Evolutionary conservation across 2,113 vertebrate species (phyloP), one percentile per base, ranked within the genome.

Genomic region (Maccullochella peelii): DNA sequence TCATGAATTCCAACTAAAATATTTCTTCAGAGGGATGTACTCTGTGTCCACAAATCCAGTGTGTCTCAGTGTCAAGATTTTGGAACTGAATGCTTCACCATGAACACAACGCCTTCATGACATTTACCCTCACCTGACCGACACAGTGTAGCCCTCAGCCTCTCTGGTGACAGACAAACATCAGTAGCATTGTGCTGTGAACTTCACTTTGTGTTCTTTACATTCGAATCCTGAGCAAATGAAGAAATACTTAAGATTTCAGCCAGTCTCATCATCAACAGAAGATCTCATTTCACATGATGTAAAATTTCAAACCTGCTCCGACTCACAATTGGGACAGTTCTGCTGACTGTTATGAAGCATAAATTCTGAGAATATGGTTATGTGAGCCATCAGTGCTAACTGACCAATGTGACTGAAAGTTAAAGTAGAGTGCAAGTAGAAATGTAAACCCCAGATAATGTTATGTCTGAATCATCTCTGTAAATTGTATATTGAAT

Each of bases 271-370:
- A 30, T 14, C 9, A 36, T 44, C 2, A 66, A 23, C 40, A 75
- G 21, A 42, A 16, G 54, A 74, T 61, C 71, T 69, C 6, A 8
- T 80, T 80, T 57, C 27, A 59, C 27, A 10, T 69, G n/a, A 62
- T 54, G 12, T 27, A 8, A 36, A n/a, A 30, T 63, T 62, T 50
- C 10, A 70, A 27, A 79, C 55, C 23, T 54, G 58, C n/a, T 52
- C 8, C 12, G 40, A 20, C 8, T 59, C 40, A 59, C 27, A 20
- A 54, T 12, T 25, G 16, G 4, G 30, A 27, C 8, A 50, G 23
- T 59, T 72, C 27, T 30, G n/a, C 3, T 44, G 55, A 44, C 42
- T 42, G 52, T 15, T 42, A 62, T 6, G 5, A 16, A 36, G 20
- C n/a, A 47, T 23, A 36, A 54, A 36, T 47, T 33, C 27, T 62